Conservation (phyloP, 2,113 vertebrate species). For the Helogale parvula region DNA sequence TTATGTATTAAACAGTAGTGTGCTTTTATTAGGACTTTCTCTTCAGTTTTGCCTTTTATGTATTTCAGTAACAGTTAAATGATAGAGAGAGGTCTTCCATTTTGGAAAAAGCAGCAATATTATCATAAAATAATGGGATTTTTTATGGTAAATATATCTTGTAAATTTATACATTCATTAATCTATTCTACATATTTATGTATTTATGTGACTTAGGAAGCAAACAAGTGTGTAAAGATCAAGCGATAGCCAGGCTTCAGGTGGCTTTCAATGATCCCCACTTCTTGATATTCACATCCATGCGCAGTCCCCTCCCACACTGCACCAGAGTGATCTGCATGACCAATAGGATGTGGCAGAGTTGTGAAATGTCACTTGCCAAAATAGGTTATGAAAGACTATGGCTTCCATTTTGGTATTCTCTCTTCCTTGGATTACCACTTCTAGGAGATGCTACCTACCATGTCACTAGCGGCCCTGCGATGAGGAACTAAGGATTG, state of each 20-base stretch:
- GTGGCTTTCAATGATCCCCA: not conserved
- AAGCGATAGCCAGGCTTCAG: not conserved
- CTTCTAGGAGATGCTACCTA: not conserved
- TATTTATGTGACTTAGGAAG: not conserved
- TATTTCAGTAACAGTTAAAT: not conserved
- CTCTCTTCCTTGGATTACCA: not conserved
- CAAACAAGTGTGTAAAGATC: not conserved
- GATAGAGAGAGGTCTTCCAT: not conserved
- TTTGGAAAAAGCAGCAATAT: not conserved
- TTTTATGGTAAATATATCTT: not conserved
- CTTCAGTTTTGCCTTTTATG: not conserved
- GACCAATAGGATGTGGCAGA: not conserved
- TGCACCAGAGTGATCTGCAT: not conserved
- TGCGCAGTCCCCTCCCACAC: not conserved
- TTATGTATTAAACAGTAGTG: not conserved
- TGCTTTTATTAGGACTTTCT: not conserved
- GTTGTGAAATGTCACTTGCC: not conserved
- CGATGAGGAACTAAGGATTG: not conserved
- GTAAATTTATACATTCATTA: not conserved
- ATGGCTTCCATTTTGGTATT: not conserved
- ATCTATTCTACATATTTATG: not conserved
- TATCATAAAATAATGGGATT: not conserved
- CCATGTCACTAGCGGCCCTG: not conserved
- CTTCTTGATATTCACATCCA: not conserved
- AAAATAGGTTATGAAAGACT: not conserved